Evolutionary conservation across 2,113 vertebrate species (phyloP).

Genomic region (Boulengeromyrus knoepffleri): DNA sequence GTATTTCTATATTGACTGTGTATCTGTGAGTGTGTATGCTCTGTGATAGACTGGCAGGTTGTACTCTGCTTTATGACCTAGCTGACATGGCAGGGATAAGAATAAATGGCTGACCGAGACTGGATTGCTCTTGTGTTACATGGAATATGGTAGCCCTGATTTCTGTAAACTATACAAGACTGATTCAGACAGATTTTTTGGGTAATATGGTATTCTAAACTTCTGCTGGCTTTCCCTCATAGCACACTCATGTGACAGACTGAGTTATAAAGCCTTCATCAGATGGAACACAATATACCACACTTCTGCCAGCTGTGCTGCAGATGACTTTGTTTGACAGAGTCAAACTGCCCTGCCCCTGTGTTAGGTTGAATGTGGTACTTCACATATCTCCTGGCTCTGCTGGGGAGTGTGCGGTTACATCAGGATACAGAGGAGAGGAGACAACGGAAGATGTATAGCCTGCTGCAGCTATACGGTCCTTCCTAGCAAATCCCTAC

Average conservation of each 20-base stretch:
- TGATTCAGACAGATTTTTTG: background rate
- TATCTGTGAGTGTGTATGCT: background rate
- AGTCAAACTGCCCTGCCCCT: constrained; percentile 25
- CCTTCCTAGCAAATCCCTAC: constrained; percentile 14
- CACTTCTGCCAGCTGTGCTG: background rate
- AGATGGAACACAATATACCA: background rate
- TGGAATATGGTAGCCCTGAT: background rate
- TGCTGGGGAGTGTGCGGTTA: constrained; percentile 17
- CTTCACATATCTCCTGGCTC: constrained; percentile 28
- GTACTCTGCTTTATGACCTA: background rate
- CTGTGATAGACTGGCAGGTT: background rate
- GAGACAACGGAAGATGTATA: constrained; percentile 25
- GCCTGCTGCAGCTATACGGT: constrained; percentile 36
- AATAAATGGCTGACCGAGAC: background rate
- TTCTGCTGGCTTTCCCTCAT: background rate
- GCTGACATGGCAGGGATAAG: background rate
- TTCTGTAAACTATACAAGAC: background rate
- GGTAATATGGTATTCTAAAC: background rate
- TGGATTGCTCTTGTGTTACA: background rate
- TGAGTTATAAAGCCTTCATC: background rate
- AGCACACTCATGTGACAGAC: background rate
- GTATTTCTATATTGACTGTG: background rate
- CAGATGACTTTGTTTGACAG: constrained; percentile 18
- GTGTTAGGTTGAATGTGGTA: constrained; percentile 43
- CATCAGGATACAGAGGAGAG: constrained; percentile 36